phyloP scores from a whole-genome alignment of 2,113 vertebrate species.

The Tragelaphus imberbis region DNA sequence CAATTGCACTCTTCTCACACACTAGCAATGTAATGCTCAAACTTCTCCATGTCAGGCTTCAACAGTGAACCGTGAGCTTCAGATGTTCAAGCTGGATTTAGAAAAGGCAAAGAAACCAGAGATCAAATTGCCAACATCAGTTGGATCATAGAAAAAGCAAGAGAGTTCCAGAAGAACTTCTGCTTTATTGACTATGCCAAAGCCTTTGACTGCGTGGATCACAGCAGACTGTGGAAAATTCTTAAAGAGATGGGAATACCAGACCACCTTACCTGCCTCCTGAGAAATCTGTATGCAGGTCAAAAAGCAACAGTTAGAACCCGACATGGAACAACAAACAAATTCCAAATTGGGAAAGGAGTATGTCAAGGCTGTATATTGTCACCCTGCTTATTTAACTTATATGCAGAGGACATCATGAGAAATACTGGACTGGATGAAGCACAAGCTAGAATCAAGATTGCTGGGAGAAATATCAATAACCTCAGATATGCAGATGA shows the following conservation, averaged over 20 bases:
- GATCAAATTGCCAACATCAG: neutral
- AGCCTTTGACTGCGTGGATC: neutral
- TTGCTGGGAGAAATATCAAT: neutral
- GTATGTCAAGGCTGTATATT: neutral
- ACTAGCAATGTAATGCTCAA: neutral
- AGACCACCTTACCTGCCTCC: neutral
- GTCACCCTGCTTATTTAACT: neutral
- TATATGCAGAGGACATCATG: neutral
- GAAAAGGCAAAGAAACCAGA: neutral
- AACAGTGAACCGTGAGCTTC: neutral
- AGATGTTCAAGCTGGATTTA: neutral
- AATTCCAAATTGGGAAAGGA: neutral
- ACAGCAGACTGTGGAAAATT: neutral
- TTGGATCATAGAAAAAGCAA: neutral
- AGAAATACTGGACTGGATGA: rapidly evolving
- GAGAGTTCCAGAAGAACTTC: neutral
- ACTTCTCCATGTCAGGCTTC: neutral
- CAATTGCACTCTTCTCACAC: neutral
- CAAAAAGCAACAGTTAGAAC: neutral
- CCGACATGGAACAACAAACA: neutral
- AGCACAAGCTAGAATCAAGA: neutral
- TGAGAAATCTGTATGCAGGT: neutral
- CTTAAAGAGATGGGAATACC: neutral
- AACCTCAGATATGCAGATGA: neutral
- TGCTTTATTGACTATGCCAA: neutral